Evolutionary conservation across 2,113 vertebrate species (phyloP).

Genomic region (Henicopernis longicauda): DNA sequence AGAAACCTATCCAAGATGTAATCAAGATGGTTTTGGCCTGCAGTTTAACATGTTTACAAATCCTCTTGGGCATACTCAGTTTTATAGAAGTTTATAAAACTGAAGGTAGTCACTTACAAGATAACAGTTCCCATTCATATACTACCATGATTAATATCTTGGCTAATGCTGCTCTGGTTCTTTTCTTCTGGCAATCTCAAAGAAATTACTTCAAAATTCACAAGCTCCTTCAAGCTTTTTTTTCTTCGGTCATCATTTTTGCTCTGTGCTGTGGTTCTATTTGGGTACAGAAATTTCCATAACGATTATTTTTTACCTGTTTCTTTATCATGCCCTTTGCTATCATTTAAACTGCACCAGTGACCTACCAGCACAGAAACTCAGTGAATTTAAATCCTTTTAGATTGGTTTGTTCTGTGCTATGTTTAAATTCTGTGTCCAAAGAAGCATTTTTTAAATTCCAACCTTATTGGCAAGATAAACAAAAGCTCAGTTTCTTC

Average conservation of each 20-base stretch:
- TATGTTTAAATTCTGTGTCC: neutral
- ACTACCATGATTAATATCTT: neutral
- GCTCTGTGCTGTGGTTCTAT: neutral
- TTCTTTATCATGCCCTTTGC: neutral
- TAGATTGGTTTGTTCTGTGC: neutral
- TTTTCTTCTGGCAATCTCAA: neutral
- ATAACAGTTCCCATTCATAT: neutral
- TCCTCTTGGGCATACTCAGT: neutral
- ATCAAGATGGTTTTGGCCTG: fast-evolving
- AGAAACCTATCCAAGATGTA: neutral
- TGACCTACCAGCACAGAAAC: neutral
- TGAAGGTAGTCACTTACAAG: neutral
- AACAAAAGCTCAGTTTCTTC: neutral
- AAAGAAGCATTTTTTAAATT: neutral
- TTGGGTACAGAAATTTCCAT: neutral
- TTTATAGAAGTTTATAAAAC: neutral
- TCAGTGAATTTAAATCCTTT: neutral
- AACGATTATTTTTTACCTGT: neutral
- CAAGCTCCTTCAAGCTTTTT: neutral
- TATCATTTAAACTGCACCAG: neutral
- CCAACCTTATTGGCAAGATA: neutral
- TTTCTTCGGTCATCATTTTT: fast-evolving
- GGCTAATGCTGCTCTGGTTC: neutral
- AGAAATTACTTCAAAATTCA: neutral
- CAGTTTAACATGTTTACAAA: neutral